These are phyloP conservation scores for Hozukius guyotensis DNA, from an alignment of 2,797 vertebrate genomes.

Conservation along the genomic window DNA sequence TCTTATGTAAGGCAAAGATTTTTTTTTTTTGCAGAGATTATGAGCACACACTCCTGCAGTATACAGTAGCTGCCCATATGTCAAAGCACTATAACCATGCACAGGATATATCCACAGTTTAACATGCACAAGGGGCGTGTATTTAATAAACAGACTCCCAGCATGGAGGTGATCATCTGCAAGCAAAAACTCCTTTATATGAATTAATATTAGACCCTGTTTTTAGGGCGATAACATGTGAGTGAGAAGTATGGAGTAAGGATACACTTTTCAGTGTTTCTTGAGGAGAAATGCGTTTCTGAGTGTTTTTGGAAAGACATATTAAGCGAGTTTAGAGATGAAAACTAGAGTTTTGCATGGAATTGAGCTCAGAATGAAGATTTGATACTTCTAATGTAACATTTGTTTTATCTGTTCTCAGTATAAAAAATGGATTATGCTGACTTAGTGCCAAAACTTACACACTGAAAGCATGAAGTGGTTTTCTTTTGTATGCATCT, in stretches of 20 bases:
- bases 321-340: too few species aligned
- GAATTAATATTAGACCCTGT: too few species aligned
- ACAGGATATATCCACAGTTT: slow-evolving; percentile 32
- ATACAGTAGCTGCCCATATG: slow-evolving; percentile 32
- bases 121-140: slow-evolving; percentile 26
- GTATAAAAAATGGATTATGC: neutral
- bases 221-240: too few species aligned
- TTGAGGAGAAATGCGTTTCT: too few species aligned
- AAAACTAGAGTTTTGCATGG: too few species aligned
- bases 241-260: too few species aligned
- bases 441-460: neutral
- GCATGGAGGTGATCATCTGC: neutral
- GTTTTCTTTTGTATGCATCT: neutral
- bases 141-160: neutral
- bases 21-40: slow-evolving; percentile 30
- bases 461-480: neutral
- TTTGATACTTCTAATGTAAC: too few species aligned
- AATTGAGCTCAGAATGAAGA: too few species aligned
- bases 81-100: slow-evolving; percentile 5
- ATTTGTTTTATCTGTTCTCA: neutral
- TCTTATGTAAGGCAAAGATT: neutral
- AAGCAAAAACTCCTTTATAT: neutral
- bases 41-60: slow-evolving; percentile 28
- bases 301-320: too few species aligned
- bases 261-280: too few species aligned